Evolutionary conservation across 2,888 invertebrate species (phyloP).

Genomic region (Polydrusus tereticollis): DNA sequence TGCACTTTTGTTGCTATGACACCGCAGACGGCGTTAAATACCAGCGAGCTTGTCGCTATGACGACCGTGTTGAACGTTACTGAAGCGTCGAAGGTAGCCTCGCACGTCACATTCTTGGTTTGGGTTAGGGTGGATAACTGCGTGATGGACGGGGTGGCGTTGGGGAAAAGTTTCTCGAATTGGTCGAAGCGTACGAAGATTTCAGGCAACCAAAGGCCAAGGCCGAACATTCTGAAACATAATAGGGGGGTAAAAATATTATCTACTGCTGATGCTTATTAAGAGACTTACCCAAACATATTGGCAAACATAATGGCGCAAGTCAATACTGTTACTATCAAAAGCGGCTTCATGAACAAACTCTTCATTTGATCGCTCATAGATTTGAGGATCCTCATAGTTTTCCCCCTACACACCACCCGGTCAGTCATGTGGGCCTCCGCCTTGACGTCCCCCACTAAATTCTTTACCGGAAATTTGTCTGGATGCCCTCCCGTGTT

Average conservation of each 20-base stretch:
- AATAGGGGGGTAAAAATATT: background rate
- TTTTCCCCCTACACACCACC: constrained; percentile 31
- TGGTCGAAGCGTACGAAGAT: constrained; percentile 74
- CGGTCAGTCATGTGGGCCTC: constrained; percentile 15
- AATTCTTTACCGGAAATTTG: constrained; percentile 68
- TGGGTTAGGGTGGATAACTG: constrained; percentile 60
- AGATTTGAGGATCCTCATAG: constrained; percentile 23
- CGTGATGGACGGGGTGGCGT: constrained; percentile 68
- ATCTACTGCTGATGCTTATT: no score
- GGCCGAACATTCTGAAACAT: constrained; percentile 73
- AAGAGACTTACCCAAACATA: constrained; percentile 74
- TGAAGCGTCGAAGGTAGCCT: constrained; percentile 70
- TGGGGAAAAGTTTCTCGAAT: constrained; percentile 66
- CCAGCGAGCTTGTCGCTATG: constrained; percentile 75
- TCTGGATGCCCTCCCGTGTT: constrained; percentile 68
- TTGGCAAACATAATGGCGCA: constrained; percentile 76
- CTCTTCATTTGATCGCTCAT: constrained; percentile 69
- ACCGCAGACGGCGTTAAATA: constrained; percentile 76
- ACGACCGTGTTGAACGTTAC: constrained; percentile 77
- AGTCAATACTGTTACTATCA: constrained; percentile 71
- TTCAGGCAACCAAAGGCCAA: constrained; percentile 84
- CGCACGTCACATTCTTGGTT: constrained; percentile 64
- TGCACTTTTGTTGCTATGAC: constrained; percentile 67
- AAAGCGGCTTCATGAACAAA: constrained; percentile 71
- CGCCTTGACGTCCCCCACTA: constrained; percentile 44